Evolutionary conservation across 2,797 vertebrate genomes (phyloP).

Genomic region (Pangasius krempfi): DNA sequence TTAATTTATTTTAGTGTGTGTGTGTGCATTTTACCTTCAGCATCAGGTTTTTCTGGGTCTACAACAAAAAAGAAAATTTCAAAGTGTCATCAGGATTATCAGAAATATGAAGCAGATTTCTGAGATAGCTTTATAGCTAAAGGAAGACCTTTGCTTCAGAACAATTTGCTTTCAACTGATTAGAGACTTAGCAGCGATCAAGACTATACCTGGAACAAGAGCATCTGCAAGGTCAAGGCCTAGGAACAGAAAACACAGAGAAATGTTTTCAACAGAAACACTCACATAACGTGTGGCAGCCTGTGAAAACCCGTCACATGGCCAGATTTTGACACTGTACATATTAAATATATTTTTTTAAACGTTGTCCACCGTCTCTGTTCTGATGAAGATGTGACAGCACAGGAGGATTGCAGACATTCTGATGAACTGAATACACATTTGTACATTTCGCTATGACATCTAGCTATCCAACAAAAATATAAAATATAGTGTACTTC

Average conservation of each 20-base stretch:
- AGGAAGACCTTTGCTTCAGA: not conserved
- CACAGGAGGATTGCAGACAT: not conserved
- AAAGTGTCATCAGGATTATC: not conserved
- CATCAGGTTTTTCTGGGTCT: not conserved
- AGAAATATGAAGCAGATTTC: not conserved
- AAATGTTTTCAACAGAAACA: not conserved
- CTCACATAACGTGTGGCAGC: not conserved
- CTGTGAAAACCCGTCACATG: not conserved
- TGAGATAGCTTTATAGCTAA: not conserved
- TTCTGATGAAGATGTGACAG: not conserved
- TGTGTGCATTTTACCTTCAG: not conserved
- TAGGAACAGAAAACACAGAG: constrained; percentile 16
- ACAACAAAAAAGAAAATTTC: not conserved
- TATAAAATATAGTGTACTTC: not conserved
- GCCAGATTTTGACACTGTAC: not conserved
- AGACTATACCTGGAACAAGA: constrained; percentile 45
- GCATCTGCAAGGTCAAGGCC: constrained; percentile 42
- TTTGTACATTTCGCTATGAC: not conserved
- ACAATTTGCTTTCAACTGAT: not conserved
- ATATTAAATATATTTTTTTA: not conserved
- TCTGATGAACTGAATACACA: not conserved
- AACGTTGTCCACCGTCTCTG: not conserved
- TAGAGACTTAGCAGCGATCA: not conserved
- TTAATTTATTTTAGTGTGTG: not conserved
- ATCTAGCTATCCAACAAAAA: not conserved